Base-by-base conservation (phyloP, 2,113 vertebrate species). In the Mormyrus iriodes region DNA sequence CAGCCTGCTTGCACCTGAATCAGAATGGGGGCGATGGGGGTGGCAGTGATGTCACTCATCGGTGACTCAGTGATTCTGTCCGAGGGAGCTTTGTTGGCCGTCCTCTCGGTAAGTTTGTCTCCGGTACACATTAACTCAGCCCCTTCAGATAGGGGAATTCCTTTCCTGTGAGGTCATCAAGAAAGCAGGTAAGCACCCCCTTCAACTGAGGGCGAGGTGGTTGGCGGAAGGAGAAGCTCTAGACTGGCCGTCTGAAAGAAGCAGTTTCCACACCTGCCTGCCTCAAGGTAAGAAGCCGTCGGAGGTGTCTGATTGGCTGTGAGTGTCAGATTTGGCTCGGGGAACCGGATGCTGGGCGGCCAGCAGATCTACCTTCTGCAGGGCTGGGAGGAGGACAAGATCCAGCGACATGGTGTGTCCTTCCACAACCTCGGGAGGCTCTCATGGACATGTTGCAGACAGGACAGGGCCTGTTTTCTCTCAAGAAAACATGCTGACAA, bases 101-200 rank as follows among this genome's bases (percentile, higher is more conserved):
- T 90, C 88, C 92, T 84, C 84, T 46, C 15, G 15, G 73, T 2
- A 69, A 88, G 87, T 76, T 88, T 76, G 88, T 46, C 87, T 44
- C 35, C 89, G 89, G 93, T 69, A 92, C 55, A 91, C 44, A 90
- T 95, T 94, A 94, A 95, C 95, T 55, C 35, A 86, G 44, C 87
- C 73, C 88, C 21, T 85, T 89, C 10, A 91, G 90, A 19, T 88
- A 17, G 82, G 86, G 89, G 91, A 92, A 94, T 93, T 95, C 91
- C 91, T 94, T 46, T 91, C 91, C 88, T n/a, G 65, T 94, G 93
- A 95, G 93, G 90, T 95, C 90, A 94, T 90, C 90, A 89, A 89
- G 73, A 52, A 46, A 89, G 88, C 90, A 91, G 91, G 91, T 53
- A 49, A 83, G 21, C 35, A 31, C 15, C 52, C 61, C 19, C 44